phyloP scores from a whole-genome alignment of 1,140 invertebrate species.

The Mycetomoellerius zeteki region DNA sequence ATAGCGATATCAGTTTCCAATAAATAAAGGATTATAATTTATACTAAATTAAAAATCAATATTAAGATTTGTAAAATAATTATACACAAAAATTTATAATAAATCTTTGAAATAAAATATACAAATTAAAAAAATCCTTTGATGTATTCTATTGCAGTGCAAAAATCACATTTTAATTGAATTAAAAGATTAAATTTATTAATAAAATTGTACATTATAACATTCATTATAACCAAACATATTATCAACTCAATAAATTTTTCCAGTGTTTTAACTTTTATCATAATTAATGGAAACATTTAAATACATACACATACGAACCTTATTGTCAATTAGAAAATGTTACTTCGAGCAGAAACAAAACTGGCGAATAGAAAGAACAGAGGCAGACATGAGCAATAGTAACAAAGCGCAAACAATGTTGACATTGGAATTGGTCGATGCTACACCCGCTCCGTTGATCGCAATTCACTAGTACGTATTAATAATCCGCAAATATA shows the following conservation, averaged over 20 bases:
- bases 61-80: not conserved
- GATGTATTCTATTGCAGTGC: not conserved
- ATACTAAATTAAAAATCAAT: not conserved
- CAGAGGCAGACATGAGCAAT: constrained; percentile 39
- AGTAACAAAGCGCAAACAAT: constrained; percentile 63
- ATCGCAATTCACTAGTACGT: constrained; percentile 65
- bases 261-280: not conserved
- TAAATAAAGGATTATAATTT: constrained; percentile 4
- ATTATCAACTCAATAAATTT: too few relatives aligned
- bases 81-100: not conserved
- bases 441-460: constrained; percentile 64
- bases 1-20: not conserved
- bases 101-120: not conserved
- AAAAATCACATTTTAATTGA: not conserved
- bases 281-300: constrained; percentile 3
- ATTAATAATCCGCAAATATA: constrained; percentile 66
- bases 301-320: not conserved
- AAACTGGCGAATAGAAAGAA: constrained; percentile 26
- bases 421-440: constrained; percentile 65
- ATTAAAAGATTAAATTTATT: constrained; percentile 17
- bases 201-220: constrained; percentile 16
- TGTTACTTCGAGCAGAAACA: constrained; percentile 7
- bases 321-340: constrained; percentile 1
- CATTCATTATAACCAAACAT: not conserved
- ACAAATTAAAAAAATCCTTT: not conserved